Evolutionary conservation across 2,797 vertebrate genomes (phyloP).

Genomic region (Holocentrus rufus): DNA sequence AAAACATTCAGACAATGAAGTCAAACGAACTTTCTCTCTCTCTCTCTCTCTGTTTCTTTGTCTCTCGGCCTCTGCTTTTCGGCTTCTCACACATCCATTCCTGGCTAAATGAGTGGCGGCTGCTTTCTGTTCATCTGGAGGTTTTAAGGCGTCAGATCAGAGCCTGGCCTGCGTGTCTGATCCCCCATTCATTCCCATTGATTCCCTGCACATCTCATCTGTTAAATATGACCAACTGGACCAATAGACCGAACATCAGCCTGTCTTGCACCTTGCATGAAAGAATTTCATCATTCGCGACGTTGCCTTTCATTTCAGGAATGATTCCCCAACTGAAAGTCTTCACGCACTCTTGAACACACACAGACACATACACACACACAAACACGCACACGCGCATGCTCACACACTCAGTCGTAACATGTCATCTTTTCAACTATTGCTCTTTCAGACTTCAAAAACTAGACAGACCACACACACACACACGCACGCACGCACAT

Average conservation of each 20-base stretch:
- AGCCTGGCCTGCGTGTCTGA: slow-evolving; percentile 54
- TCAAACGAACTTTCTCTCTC: background rate
- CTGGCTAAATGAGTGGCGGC: slow-evolving; percentile 20
- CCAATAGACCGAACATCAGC: slow-evolving; percentile 65
- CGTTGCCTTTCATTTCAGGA: slow-evolving; percentile 77
- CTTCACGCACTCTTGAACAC: slow-evolving; percentile 54
- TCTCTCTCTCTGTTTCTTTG: slow-evolving; percentile 1
- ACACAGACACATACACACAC: slow-evolving; percentile 23
- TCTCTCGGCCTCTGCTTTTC: slow-evolving; percentile 15
- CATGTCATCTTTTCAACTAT: slow-evolving; percentile 71
- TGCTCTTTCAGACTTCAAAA: slow-evolving; percentile 64
- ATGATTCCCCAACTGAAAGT: slow-evolving; percentile 76
- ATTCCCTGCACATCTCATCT: slow-evolving; percentile 69
- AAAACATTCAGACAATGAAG: background rate
- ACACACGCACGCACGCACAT: slow-evolving; percentile 9
- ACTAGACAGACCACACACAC: slow-evolving; percentile 51
- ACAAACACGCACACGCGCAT: slow-evolving; percentile 18
- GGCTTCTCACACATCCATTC: slow-evolving; percentile 17
- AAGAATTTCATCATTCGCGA: slow-evolving; percentile 79
- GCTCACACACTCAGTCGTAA: slow-evolving; percentile 45
- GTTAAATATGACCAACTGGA: slow-evolving; percentile 75
- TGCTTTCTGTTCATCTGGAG: slow-evolving; percentile 39
- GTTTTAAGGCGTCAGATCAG: slow-evolving; percentile 3
- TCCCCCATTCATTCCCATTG: slow-evolving; percentile 58
- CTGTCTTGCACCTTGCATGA: slow-evolving; percentile 74